Conservation (phyloP, 2,113 vertebrate genomes). For the Gadus macrocephalus region DNA sequence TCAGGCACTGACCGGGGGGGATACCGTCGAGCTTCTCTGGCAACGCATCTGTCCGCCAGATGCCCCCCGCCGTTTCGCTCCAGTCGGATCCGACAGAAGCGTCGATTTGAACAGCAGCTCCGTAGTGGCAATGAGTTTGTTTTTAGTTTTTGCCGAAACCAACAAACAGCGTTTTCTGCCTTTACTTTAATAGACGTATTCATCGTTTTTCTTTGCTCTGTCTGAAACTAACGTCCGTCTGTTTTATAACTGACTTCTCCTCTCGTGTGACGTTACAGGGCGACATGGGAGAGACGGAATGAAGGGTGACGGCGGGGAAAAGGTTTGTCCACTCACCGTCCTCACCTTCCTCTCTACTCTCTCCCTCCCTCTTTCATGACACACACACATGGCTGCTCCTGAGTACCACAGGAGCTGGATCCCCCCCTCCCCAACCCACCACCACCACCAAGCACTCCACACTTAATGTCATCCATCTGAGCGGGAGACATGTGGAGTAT, state of each 20-base stretch:
- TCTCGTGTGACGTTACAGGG: conserved; percentile 70
- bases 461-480: conserved; percentile 38
- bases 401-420: too few species aligned
- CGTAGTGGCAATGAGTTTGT: too few species aligned
- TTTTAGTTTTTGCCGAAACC: not conserved
- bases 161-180: not conserved
- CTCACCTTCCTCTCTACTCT: conserved; percentile 9
- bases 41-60: not conserved
- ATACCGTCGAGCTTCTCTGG: not conserved
- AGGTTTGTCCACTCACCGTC: conserved; percentile 72
- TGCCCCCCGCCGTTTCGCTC: not conserved
- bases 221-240: not conserved
- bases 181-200: conserved; percentile 2
- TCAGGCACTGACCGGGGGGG: too few species aligned
- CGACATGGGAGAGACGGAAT: conserved; percentile 84
- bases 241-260: not conserved
- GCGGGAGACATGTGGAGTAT: conserved; percentile 14
- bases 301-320: conserved; percentile 87
- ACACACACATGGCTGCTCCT: too few species aligned
- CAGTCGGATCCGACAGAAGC: not conserved
- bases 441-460: too few species aligned
- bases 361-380: not conserved
- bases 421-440: too few species aligned
- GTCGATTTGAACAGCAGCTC: not conserved
- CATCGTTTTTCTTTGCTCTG: not conserved